Conservation (phyloP, 2,797 vertebrate genomes). For the Acrossocheilus fasciatus region DNA sequence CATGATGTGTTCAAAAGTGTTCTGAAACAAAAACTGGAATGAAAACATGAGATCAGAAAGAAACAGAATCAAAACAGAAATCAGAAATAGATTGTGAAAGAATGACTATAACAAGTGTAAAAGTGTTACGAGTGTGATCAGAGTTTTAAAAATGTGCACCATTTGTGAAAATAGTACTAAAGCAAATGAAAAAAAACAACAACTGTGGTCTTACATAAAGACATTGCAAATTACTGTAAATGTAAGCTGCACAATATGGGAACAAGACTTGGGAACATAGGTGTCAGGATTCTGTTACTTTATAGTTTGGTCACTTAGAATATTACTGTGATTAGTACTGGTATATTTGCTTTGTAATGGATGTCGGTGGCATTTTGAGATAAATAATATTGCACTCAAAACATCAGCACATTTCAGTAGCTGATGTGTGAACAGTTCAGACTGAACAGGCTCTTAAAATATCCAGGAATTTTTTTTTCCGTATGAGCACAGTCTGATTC, state of each 20-base stretch:
- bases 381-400: not conserved
- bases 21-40: not conserved
- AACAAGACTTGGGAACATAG: not conserved
- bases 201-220: not conserved
- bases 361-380: not conserved
- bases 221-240: not conserved
- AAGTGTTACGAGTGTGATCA: not conserved
- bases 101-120: not conserved
- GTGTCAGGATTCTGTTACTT: not conserved
- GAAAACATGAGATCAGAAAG: not conserved
- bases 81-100: not conserved
- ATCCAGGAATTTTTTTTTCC: not conserved
- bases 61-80: too few relatives aligned
- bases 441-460: not conserved
- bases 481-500: constrained; percentile 12
- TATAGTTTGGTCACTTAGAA: not conserved
- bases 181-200: not conserved
- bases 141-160: too few relatives aligned
- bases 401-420: not conserved
- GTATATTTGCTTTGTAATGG: not conserved
- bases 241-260: not conserved
- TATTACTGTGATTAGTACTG: not conserved
- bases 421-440: constrained; percentile 3
- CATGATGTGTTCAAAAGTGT: not conserved
- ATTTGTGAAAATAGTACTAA: too few relatives aligned